These are phyloP conservation scores for Torymus tubicola DNA, from an alignment of 2,888 invertebrate species.

Conservation along the genomic window DNA sequence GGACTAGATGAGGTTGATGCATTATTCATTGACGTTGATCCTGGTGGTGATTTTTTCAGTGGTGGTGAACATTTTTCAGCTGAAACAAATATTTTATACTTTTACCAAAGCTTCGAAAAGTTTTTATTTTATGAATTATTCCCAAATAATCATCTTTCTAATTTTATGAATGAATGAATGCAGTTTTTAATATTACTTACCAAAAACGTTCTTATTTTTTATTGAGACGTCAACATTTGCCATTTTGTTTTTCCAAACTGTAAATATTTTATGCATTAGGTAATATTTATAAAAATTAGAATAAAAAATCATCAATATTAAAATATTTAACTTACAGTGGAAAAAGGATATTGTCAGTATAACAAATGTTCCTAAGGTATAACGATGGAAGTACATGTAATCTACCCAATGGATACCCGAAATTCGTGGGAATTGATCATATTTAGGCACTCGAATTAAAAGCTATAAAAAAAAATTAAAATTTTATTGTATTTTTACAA, in stretches of 20 bases:
- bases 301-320: background rate
- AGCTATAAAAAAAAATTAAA: slow-evolving; percentile 64
- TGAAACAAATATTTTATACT: slow-evolving; percentile 41
- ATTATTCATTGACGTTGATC: slow-evolving; percentile 64
- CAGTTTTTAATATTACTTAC: slow-evolving; percentile 61
- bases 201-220: slow-evolving; percentile 70
- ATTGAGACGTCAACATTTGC: slow-evolving; percentile 69
- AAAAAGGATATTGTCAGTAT: slow-evolving; percentile 69
- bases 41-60: slow-evolving; percentile 65
- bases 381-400: slow-evolving; percentile 71
- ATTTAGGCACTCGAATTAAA: slow-evolving; percentile 69
- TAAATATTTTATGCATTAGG: slow-evolving; percentile 47
- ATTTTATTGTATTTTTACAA: slow-evolving; percentile 4
- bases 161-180: too few species aligned
- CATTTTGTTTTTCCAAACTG: slow-evolving; percentile 73
- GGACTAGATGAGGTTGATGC: slow-evolving; percentile 65
- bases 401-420: slow-evolving; percentile 72
- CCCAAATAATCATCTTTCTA: too few species aligned
- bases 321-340: slow-evolving; percentile 66
- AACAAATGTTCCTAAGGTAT: slow-evolving; percentile 69
- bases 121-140: too few species aligned
- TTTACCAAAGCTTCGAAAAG: too few species aligned
- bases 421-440: slow-evolving; percentile 68
- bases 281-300: slow-evolving; percentile 29
- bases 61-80: slow-evolving; percentile 72